These are phyloP conservation scores for Tinea semifulvella DNA, from an alignment of 2,888 invertebrate genomes.

Conservation along the genomic window DNA sequence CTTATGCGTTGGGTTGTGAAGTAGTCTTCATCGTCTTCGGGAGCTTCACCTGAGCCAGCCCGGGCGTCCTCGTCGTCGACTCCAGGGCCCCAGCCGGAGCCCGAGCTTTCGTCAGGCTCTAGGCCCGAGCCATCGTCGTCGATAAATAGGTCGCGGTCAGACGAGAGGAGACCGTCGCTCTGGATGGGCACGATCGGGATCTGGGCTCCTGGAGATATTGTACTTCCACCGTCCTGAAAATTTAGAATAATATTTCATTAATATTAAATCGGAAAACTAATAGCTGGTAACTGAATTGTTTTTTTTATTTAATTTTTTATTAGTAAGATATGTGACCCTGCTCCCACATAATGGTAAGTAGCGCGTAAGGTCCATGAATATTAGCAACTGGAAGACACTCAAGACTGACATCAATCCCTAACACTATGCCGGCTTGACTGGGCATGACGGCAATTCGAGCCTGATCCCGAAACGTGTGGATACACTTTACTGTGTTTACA, in stretches of 20 bases:
- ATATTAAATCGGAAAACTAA: too few relatives aligned
- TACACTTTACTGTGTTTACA: too few relatives aligned
- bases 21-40: constrained; percentile 59
- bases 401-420: too few relatives aligned
- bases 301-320: too few relatives aligned
- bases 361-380: too few relatives aligned
- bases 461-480: too few relatives aligned
- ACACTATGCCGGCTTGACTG: too few relatives aligned
- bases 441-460: too few relatives aligned
- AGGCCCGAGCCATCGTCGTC: constrained; percentile 80
- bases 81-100: constrained; percentile 83
- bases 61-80: constrained; percentile 81
- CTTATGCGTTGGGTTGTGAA: constrained; percentile 19
- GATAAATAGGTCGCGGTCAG: constrained; percentile 74
- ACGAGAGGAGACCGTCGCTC: constrained; percentile 50
- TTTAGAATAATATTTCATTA: constrained; percentile 7
- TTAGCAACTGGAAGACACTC: too few relatives aligned
- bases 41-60: constrained; percentile 31
- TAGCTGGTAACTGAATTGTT: too few relatives aligned
- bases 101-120: constrained; percentile 79
- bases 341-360: too few relatives aligned
- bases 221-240: constrained; percentile 45
- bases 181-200: constrained; percentile 30
- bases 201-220: constrained; percentile 27
- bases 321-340: too few relatives aligned